A percentile compares a stretch with the other conserved stretches of the same genome.
Evolutionary conservation across 2,113 vertebrate genomes (phyloP).

Genomic region (Psittacara wagleri): DNA sequence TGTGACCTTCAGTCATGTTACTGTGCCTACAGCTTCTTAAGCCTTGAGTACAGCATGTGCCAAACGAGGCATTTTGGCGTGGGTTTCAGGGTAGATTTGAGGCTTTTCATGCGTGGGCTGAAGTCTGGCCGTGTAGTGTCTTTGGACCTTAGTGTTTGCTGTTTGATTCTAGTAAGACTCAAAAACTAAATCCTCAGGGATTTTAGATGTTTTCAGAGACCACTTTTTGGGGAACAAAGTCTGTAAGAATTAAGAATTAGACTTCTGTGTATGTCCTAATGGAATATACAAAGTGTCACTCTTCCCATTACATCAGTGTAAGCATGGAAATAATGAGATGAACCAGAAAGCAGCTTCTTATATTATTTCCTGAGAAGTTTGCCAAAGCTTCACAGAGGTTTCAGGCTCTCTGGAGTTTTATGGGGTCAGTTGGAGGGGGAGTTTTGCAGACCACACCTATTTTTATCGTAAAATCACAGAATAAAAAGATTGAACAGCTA

Average conservation of each 20-base stretch:
- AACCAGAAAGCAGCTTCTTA: constrained; percentile 46
- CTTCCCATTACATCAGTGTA: constrained; percentile 58
- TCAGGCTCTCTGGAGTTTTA: constrained; percentile 33
- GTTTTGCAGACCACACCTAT: constrained; percentile 34
- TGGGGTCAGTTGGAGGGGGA: background rate
- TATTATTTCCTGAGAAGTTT: constrained; percentile 58
- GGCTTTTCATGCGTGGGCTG: background rate
- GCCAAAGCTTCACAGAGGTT: constrained; percentile 54
- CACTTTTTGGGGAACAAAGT: background rate
- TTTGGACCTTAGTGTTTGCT: background rate
- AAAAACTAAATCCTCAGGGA: background rate
- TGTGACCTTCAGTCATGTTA: background rate
- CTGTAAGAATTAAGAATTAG: constrained; percentile 1
- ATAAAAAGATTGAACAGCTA: background rate
- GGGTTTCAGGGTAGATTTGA: background rate
- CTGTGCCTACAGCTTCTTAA: background rate
- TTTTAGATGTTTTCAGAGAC: constrained; percentile 5
- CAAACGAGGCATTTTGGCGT: background rate
- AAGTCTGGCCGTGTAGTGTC: background rate
- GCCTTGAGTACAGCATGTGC: background rate
- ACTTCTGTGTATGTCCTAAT: background rate
- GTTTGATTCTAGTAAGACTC: background rate
- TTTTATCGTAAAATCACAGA: constrained; percentile 5
- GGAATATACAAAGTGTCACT: constrained; percentile 33
- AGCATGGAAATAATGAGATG: constrained; percentile 59